Evolutionary conservation across 2,888 invertebrate genomes (phyloP), one percentile per base, ranked within the genome.

Genomic region (Myopa testacea): DNA sequence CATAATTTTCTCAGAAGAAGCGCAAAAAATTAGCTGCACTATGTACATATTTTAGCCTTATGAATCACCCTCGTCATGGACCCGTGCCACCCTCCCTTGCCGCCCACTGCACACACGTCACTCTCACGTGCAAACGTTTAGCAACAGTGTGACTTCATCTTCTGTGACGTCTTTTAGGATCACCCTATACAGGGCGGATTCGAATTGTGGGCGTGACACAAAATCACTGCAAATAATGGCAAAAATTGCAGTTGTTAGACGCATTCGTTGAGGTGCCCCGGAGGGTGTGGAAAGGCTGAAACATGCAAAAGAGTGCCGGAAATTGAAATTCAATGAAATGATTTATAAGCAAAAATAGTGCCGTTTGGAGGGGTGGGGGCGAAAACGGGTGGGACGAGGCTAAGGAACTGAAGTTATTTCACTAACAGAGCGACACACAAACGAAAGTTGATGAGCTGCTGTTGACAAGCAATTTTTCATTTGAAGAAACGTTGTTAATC

Each of bases 401-500:
- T 6, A 71, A 26, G 10, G 34, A 26, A 5, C 14, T 10, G 58
- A 71, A 58, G 6, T 45, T 45, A 45, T 10, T 45, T 2, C 26
- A 26, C 26, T 26, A 26, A 26, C 26, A 26, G 34, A 3, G 70
- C 14, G 37, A 52, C 16, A 34, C 45, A 55, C 26, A 37, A 55
- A 52, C 19, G 37, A 60, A 26, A 3, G 12, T 19, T 60, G 73
- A 73, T 73, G 63, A 73, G 45, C 58, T 75, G 75, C 75, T 38
- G 55, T 67, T 75, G 75, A 75, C 75, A 75, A 55, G 75, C 75
- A 58, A 75, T 75, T 75, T 75, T 75, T 75, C 55, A 55, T 68
- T 68, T 40, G 67, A 40, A 34, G 60, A 52, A 75, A 55, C 67
- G 58, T 26, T 52, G 74, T 65, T 52, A 74, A 74, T 74, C 65